phyloP scores from a whole-genome alignment of 2,797 vertebrate genomes.

The Scleropages formosus region DNA sequence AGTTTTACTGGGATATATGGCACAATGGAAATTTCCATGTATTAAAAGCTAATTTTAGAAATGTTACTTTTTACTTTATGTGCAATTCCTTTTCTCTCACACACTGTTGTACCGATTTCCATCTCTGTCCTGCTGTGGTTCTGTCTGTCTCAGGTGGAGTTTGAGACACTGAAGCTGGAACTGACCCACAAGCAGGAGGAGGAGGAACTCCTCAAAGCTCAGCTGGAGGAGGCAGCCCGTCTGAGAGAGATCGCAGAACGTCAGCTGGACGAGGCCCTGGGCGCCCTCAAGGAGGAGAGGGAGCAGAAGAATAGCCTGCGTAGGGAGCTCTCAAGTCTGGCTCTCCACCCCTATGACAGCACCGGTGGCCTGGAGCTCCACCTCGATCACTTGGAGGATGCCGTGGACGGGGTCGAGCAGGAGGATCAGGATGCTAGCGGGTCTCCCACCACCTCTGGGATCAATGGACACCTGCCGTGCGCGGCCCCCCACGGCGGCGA shows the following conservation, averaged over 20 bases:
- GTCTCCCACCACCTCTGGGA: constrained; percentile 60
- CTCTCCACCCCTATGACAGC: constrained; percentile 69
- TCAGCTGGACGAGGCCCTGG: constrained; percentile 81
- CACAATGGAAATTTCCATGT: too few species aligned
- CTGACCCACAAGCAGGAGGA: constrained; percentile 78
- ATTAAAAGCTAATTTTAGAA: too few species aligned
- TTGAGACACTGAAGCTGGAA: constrained; percentile 79
- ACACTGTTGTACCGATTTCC: neutral
- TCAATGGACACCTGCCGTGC: constrained; percentile 60
- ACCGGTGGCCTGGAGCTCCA: constrained; percentile 73
- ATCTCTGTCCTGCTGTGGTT: neutral
- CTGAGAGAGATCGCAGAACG: constrained; percentile 74
- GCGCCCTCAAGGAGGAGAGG: constrained; percentile 79
- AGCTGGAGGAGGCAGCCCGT: constrained; percentile 71
- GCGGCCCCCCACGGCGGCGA: constrained; percentile 71
- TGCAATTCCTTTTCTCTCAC: neutral
- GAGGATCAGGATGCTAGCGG: constrained; percentile 65
- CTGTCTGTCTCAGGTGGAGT: constrained; percentile 70
- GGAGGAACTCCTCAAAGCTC: constrained; percentile 66
- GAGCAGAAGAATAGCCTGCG: constrained; percentile 80
- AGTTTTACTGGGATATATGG: too few species aligned
- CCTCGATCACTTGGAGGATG: constrained; percentile 70
- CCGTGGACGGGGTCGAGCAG: constrained; percentile 56
- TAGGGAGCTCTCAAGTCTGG: constrained; percentile 69
- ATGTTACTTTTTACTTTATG: too few species aligned